phyloP scores from a whole-genome alignment of 2,797 vertebrate genomes.

The Peromyscus aztecus region DNA sequence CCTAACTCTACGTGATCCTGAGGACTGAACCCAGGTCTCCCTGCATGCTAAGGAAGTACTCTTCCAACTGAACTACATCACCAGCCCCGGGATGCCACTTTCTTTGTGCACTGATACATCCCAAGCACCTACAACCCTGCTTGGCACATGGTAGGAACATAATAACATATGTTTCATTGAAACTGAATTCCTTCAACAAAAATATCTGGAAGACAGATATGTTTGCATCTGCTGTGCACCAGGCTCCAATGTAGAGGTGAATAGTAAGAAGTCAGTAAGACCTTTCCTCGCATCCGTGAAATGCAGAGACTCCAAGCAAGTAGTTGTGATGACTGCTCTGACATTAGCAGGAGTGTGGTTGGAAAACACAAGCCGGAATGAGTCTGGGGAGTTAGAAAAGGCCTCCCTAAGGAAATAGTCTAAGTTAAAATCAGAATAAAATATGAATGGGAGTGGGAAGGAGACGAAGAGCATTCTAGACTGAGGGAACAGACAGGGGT shows the following conservation, averaged over 20 bases:
- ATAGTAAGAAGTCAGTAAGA: background rate
- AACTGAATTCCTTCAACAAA: constrained; percentile 13
- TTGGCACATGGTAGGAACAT: background rate
- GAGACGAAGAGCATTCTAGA: background rate
- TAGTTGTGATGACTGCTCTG: background rate
- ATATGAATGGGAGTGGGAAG: background rate
- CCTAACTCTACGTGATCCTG: background rate
- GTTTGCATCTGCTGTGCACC: background rate
- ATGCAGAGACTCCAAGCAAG: background rate
- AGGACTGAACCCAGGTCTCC: background rate
- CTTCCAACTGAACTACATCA: background rate
- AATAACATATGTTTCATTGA: constrained; percentile 7
- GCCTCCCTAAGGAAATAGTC: background rate
- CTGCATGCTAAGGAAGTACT: background rate
- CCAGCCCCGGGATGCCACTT: background rate
- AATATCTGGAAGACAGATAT: background rate
- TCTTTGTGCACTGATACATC: background rate
- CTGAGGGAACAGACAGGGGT: background rate
- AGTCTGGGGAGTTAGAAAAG: background rate
- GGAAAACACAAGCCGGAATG: background rate
- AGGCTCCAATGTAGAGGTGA: background rate
- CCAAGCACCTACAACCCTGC: background rate
- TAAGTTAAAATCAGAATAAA: constrained; percentile 30
- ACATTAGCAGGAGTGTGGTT: background rate
- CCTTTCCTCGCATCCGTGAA: background rate